Evolutionary conservation across 2,888 invertebrate genomes (phyloP).

Genomic region (Diarsia dahlii): DNA sequence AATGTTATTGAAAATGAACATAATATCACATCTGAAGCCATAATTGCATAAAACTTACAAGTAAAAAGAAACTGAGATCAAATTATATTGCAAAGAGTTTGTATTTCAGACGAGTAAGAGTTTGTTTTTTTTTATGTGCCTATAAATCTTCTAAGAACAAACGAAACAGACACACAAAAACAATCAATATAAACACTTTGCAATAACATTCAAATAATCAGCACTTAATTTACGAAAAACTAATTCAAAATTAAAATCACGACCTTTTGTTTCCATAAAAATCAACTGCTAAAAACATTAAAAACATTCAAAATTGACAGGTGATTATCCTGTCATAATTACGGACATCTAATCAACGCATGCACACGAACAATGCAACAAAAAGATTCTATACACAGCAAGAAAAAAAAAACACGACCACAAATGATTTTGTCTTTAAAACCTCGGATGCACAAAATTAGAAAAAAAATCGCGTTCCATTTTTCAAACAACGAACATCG

Average conservation of each 20-base stretch:
- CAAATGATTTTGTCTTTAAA: neutral
- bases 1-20: neutral
- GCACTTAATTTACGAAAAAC: slow-evolving; percentile 5
- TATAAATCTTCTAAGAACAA: neutral
- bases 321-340: slow-evolving; percentile 61
- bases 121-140: no score
- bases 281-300: slow-evolving; percentile 16
- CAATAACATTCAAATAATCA: neutral
- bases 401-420: slow-evolving; percentile 26
- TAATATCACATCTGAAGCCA: neutral
- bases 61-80: neutral
- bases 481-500: slow-evolving; percentile 46
- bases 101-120: no score
- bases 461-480: slow-evolving; percentile 28
- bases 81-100: neutral
- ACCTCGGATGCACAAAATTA: neutral
- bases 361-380: slow-evolving; percentile 37
- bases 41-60: neutral
- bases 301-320: slow-evolving; percentile 32
- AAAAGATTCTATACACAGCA: neutral
- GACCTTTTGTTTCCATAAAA: slow-evolving; percentile 37
- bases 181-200: neutral
- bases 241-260: slow-evolving; percentile 9
- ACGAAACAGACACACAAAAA: neutral
- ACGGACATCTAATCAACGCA: slow-evolving; percentile 39